Evolutionary conservation across 2,113 vertebrate genomes (phyloP).

Genomic region (Brachypodius melanocephalos): DNA sequence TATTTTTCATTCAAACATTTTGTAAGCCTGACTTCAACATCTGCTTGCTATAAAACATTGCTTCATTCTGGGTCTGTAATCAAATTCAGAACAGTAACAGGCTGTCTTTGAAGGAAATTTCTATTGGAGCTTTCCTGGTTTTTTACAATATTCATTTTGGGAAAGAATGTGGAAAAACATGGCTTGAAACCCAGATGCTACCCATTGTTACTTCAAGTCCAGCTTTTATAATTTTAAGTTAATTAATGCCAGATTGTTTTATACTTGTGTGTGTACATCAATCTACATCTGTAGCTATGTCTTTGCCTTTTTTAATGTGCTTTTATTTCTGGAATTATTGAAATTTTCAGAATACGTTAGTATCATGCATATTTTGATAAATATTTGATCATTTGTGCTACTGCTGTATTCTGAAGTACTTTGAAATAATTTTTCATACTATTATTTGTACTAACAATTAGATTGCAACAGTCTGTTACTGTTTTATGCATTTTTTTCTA

Average conservation of each 20-base stretch:
- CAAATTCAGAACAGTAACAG: slow-evolving; percentile 42
- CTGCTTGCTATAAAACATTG: slow-evolving; percentile 49
- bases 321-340: background rate
- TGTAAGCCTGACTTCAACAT: slow-evolving; percentile 38
- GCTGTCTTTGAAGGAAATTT: slow-evolving; percentile 50
- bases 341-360: background rate
- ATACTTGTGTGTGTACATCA: background rate
- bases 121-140: slow-evolving; percentile 34
- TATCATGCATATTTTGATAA: background rate
- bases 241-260: background rate
- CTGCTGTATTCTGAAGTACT: background rate
- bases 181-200: background rate
- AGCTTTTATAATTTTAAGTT: background rate
- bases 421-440: background rate
- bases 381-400: background rate
- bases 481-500: background rate
- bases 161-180: slow-evolving; percentile 32
- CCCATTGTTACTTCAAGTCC: background rate
- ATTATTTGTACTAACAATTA: background rate
- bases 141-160: slow-evolving; percentile 36
- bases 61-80: slow-evolving; percentile 26
- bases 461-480: background rate
- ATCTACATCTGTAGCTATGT: background rate
- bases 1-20: slow-evolving; percentile 32
- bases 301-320: background rate